Conservation (phyloP, 2,113 vertebrate genomes). For the Halichoerus grypus region DNA sequence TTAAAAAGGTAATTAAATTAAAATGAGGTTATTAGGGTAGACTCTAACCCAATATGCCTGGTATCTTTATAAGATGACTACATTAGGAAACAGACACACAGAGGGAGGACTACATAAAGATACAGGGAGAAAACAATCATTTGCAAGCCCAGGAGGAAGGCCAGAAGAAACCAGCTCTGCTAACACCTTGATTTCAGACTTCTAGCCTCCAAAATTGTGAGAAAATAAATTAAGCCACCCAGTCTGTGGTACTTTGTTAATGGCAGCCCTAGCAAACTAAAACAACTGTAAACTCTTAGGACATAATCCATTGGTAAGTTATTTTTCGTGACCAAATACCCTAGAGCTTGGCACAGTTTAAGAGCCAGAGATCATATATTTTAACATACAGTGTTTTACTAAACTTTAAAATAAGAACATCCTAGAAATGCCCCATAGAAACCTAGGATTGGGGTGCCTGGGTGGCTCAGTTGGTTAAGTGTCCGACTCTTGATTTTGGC, state of each 20-base stretch:
- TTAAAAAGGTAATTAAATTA: neutral
- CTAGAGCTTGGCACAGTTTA: neutral
- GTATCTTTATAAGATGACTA: neutral
- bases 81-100: neutral
- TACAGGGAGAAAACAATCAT: neutral
- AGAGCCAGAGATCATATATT: neutral
- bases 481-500: neutral
- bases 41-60: neutral
- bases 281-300: neutral
- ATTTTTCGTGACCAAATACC: neutral
- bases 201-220: neutral
- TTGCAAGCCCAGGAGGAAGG: neutral
- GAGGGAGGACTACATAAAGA: neutral
- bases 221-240: neutral
- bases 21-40: neutral
- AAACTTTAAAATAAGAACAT: slow-evolving; percentile 9
- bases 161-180: neutral
- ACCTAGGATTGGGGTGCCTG: neutral
- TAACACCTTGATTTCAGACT: neutral
- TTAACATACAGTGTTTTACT: neutral
- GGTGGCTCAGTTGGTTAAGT: neutral
- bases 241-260: neutral
- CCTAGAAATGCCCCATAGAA: neutral
- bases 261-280: neutral
- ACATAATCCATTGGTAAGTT: neutral